A percentile compares a stretch with the other conserved stretches of the same genome.
Conservation (phyloP, 2,113 vertebrate genomes). For the Carassius auratus region DNA sequence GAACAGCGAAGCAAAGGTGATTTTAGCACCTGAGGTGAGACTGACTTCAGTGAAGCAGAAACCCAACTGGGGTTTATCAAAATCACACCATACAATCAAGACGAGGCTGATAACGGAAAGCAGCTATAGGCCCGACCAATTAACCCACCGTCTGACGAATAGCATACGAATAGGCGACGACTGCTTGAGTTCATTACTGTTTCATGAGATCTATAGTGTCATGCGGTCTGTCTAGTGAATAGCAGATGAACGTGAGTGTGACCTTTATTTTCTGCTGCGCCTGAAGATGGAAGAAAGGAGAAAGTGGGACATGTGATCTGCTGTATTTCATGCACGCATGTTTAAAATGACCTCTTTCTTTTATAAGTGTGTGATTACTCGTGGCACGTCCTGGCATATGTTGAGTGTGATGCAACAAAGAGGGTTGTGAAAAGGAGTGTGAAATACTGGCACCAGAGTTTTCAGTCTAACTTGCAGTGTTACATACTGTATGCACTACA, state of each 20-base stretch:
- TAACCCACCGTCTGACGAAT: not conserved
- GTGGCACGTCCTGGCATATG: not conserved
- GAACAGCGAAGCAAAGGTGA: not conserved
- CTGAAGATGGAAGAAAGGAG: conserved; percentile 9
- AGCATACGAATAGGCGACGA: not conserved
- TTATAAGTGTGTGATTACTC: not conserved
- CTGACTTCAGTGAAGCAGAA: not conserved
- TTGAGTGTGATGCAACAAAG: not conserved
- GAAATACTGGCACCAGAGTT: not conserved
- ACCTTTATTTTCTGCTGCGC: not conserved
- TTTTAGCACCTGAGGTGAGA: conserved; percentile 1
- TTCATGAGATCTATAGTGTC: not conserved
- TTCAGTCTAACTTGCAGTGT: no score
- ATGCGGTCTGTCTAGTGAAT: not conserved
- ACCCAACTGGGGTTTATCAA: no score
- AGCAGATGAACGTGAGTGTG: not conserved
- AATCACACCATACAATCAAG: not conserved
- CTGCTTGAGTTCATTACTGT: not conserved
- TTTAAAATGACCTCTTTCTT: conserved; percentile 3
- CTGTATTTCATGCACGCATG: not conserved
- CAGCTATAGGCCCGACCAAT: not conserved
- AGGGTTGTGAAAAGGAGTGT: not conserved
- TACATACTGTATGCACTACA: no score
- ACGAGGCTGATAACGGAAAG: not conserved
- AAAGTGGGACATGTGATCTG: not conserved